Conservation (phyloP, 2,797 vertebrate genomes). For the Pangasius djambal region DNA sequence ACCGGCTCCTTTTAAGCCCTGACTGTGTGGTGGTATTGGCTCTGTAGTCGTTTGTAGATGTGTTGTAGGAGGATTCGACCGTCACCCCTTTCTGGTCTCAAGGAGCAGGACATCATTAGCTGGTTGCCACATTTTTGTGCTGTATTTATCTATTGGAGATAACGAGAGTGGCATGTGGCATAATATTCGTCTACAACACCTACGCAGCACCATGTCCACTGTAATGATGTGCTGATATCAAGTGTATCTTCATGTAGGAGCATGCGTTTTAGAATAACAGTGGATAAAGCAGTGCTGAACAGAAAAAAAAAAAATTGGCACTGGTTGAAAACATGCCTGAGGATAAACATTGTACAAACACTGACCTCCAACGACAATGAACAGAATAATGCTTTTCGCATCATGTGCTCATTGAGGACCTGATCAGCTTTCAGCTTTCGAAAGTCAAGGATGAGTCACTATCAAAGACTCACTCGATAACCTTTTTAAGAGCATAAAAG, state of each 20-base stretch:
- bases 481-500: constrained; percentile 66
- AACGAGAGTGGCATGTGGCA: constrained; percentile 31
- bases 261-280: background rate
- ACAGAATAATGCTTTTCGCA: constrained; percentile 10
- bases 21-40: background rate
- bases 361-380: constrained; percentile 21
- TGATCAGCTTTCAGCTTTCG: constrained; percentile 10
- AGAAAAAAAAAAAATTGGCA: background rate
- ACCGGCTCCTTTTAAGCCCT: background rate
- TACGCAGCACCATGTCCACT: constrained; percentile 21
- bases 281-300: background rate
- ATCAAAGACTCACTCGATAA: constrained; percentile 57
- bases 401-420: constrained; percentile 9
- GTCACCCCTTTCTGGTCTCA: constrained; percentile 2
- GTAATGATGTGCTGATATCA: constrained; percentile 24
- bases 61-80: background rate
- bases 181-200: constrained; percentile 18
- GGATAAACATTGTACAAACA: constrained; percentile 15
- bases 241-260: constrained; percentile 3
- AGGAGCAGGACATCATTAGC: constrained; percentile 48
- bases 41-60: background rate
- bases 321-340: background rate
- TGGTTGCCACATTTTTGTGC: background rate
- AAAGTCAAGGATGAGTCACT: constrained; percentile 59
- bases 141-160: constrained; percentile 36